Evolutionary conservation across 2,797 vertebrate genomes (phyloP), one percentile per base, ranked within the genome.

Genomic region (Lacerta bilineata): DNA sequence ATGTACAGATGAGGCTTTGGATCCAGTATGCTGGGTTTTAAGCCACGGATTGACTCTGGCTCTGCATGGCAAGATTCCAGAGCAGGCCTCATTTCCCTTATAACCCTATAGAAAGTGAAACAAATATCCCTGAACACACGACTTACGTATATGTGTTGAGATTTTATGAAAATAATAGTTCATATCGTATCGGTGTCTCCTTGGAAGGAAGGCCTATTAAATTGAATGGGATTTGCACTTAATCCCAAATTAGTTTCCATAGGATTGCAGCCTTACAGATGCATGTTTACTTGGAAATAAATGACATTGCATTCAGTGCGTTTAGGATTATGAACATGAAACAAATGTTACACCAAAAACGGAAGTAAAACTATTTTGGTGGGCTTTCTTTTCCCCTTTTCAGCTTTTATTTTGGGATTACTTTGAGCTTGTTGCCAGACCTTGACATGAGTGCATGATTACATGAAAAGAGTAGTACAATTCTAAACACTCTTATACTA

Each of bases 381-480:
- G 1, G 5, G 27, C 5, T 77, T 10, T 72, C 5, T 50, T 78
- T 13, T 36, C 43, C 39, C n/a, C 41, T 29, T 43, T 55, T 75
- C 41, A 29, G 33, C 23, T 79, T 84, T 69, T 33, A 74, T 50
- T 76, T 82, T 46, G 36, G n/a, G 41, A 55, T 83, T 88, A 68
- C 3, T 39, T 36, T 25, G 36, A 41, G 5, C 18, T 33, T 80
- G 5, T 59, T 71, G 25, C 46, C 29, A 80, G 50, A 10, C 17
- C 41, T 80, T 36, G 10, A 41, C 1, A 13, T 55, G 25, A 77
- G 25, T 7, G 55, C n/a, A 20, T 55, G 41, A 17, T 41, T 76
- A 23, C 43, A 29, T 83, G 61, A 88, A 50, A 66, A 27, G 27
- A 46, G 29, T 7, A 76, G 17, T 59, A 15, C 1, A 84, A 59